Base-by-base conservation (phyloP, 53 echinoderm and acorn worm species). In the Actinopyga echinites region DNA sequence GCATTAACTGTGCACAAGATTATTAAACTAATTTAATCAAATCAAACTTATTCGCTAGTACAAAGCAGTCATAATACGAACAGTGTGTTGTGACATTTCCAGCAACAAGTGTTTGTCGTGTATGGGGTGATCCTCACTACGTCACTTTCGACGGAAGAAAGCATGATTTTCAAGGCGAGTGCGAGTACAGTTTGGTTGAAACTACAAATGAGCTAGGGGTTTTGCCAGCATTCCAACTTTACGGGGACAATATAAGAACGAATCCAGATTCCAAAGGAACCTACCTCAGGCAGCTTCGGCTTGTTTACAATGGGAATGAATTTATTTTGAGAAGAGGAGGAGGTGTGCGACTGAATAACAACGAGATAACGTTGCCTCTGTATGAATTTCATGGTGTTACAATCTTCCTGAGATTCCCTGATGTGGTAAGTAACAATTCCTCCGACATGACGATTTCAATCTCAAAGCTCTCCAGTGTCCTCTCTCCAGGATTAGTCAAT, bases 121-220 rank as follows among this genome's bases (percentile, higher is more conserved):
- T 64, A 23, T 86, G 86, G 86, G 86, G 86, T 32, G 79, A 86
- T 63, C 65, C 86, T 53, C 86, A 86, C 33, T 86, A 79, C 66
- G 45, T 79, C 49, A 86, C 86, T 30, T 86, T 86, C 74, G 87
- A 87, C 57, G 53, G 87, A 33, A 69, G 55, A 12, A 83, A 53
- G 34, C 74, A 86, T 35, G 56, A 86, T 31, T 86, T 79, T 65
- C 86, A 86, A 79, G 86, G 86, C 1, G 80, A 54, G 15, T 86
- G 86, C 20, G 86, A 82, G 30, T 88, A 88, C 55, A 88, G 64
- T 28, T 53, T 88, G 45, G 75, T 83, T 4, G 56, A 64, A 49
- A 56, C 42, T 8, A 64, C 42, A 21, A 75, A 74, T 26, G 40
- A 17, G 17, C 21, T 9, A 23, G 44, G n/a, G 23, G 28, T 34